Evolutionary conservation across 2,797 vertebrate genomes (phyloP).

Genomic region (Falco berigora): DNA sequence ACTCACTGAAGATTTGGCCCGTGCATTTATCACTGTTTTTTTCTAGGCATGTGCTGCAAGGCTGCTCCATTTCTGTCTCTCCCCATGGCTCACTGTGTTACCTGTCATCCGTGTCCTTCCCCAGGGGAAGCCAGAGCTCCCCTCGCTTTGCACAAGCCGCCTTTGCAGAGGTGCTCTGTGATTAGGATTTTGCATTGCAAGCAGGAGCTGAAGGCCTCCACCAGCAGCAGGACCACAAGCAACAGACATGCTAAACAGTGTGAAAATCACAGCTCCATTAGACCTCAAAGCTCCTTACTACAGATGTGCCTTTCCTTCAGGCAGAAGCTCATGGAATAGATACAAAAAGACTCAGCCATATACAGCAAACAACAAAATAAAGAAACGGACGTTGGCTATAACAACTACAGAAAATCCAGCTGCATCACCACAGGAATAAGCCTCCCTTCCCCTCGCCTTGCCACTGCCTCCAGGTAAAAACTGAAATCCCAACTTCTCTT

Average conservation of each 20-base stretch:
- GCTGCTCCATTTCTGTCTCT: background rate
- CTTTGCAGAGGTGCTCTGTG: background rate
- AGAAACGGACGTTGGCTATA: background rate
- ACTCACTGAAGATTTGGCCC: background rate
- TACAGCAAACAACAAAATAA: background rate
- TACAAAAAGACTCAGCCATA: background rate
- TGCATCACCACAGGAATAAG: background rate
- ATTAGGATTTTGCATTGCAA: background rate
- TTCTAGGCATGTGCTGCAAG: background rate
- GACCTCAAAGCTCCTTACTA: background rate
- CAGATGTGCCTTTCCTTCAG: background rate
- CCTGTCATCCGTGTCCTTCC: background rate
- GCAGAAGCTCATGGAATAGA: background rate
- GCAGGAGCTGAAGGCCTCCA: background rate
- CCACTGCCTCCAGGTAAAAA: background rate
- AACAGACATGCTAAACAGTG: background rate
- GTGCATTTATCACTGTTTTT: background rate
- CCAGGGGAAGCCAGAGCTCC: background rate
- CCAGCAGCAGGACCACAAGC: background rate
- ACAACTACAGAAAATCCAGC: background rate
- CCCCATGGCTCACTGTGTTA: background rate
- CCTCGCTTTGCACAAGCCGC: background rate
- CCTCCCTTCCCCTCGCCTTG: background rate
- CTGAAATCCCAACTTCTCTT: background rate
- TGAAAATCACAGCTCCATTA: background rate